Percentiles rank a stretch among this genome's conserved stretches.
Conservation (phyloP, 1,140 invertebrate species). For the Copidosoma floridanum region DNA sequence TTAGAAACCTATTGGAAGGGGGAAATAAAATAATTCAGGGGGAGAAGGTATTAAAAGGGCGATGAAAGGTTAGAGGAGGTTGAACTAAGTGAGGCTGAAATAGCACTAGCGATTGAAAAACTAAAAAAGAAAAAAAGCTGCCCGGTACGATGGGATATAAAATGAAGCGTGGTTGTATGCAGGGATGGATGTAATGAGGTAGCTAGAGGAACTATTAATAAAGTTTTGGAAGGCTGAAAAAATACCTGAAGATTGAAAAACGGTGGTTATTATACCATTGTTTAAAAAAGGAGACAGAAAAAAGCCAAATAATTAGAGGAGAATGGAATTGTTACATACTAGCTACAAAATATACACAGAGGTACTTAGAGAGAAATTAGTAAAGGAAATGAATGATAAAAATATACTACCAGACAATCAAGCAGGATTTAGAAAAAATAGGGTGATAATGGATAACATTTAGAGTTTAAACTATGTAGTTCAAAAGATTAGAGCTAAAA, state of each 20-base stretch:
- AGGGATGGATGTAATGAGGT: background rate
- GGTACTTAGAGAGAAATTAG: conserved; percentile 3
- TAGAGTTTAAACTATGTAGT: conserved; percentile 12
- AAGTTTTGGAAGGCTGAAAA: background rate
- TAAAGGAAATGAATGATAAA: background rate
- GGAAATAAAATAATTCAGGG: too few species aligned
- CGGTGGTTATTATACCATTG: background rate
- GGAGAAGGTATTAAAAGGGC: too few species aligned
- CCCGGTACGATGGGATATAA: background rate
- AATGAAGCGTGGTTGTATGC: background rate
- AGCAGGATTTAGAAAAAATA: too few species aligned
- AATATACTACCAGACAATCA: background rate
- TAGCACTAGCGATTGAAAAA: too few species aligned
- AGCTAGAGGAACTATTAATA: background rate
- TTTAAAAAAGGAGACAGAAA: too few species aligned
- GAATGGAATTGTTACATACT: background rate
- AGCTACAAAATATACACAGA: too few species aligned
- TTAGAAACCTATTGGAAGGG: too few species aligned
- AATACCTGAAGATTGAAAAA: background rate
- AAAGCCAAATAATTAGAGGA: conserved; percentile 9
- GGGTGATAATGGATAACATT: conserved; percentile 17
- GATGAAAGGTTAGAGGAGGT: too few species aligned
- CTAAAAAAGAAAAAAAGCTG: background rate
- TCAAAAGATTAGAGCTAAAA: background rate
- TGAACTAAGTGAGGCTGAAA: too few species aligned